Conservation (phyloP, 2,797 vertebrate species). For the Myotis findleyi region DNA sequence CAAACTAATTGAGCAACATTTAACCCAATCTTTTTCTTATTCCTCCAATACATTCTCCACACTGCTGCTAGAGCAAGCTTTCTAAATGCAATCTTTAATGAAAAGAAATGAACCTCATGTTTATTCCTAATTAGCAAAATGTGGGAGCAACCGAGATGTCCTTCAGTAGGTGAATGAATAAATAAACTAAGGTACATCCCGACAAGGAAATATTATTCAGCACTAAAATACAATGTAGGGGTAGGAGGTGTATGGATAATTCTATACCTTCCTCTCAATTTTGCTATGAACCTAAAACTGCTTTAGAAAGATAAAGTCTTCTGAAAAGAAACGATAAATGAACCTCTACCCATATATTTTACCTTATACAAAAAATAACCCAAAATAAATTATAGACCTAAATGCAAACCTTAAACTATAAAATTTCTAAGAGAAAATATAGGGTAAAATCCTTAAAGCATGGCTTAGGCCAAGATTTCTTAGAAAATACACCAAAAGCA, state of each 20-base stretch:
- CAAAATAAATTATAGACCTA: background rate
- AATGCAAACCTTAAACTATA: background rate
- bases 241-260: background rate
- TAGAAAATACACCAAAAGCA: conserved; percentile 4
- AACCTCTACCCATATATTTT: background rate
- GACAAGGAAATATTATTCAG: background rate
- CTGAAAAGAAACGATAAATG: background rate
- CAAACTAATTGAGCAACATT: background rate
- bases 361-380: background rate
- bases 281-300: background rate
- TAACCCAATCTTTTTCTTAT: background rate
- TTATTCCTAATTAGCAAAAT: background rate
- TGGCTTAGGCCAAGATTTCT: background rate
- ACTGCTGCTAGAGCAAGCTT: background rate
- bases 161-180: background rate
- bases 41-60: background rate
- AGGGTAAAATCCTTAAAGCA: background rate
- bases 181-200: background rate
- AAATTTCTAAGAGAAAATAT: background rate
- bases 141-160: background rate
- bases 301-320: background rate
- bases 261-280: background rate
- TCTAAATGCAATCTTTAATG: background rate
- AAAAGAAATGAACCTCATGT: background rate
- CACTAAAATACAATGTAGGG: background rate